Evolutionary conservation across 2,888 invertebrate genomes (phyloP).

Genomic region (Patella pellucida): DNA sequence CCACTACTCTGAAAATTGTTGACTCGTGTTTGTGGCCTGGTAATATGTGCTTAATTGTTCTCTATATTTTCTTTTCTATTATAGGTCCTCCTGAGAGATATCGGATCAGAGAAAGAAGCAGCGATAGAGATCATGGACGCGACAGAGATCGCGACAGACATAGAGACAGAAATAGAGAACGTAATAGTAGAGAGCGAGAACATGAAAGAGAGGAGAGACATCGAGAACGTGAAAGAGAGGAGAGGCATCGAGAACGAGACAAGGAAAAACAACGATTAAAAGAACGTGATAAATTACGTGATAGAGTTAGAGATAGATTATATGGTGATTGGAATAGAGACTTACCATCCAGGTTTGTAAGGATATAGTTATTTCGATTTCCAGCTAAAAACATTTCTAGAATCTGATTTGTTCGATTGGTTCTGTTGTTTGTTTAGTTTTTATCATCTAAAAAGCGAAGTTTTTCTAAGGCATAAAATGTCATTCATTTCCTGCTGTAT

Average conservation of each 20-base stretch:
- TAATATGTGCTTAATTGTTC: background rate
- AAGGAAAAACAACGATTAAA: constrained; percentile 21
- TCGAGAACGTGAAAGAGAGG: constrained; percentile 13
- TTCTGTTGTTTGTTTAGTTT: too few species aligned
- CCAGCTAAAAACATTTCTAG: too few species aligned
- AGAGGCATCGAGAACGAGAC: constrained; percentile 18
- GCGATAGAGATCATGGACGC: constrained; percentile 24
- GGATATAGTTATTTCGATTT: too few species aligned
- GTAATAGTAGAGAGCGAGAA: constrained; percentile 16
- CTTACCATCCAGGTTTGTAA: background rate
- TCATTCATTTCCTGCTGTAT: too few species aligned
- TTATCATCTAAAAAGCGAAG: too few species aligned
- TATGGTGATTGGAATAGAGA: constrained; percentile 15
- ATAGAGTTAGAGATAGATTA: constrained; percentile 15
- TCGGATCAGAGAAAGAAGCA: constrained; percentile 15
- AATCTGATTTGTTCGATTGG: too few species aligned
- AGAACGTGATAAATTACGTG: constrained; percentile 19
- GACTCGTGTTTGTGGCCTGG: too few species aligned
- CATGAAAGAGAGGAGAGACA: constrained; percentile 24
- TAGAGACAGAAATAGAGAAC: constrained; percentile 26
- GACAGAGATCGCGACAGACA: constrained; percentile 18
- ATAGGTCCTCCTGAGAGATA: background rate
- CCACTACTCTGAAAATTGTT: too few species aligned
- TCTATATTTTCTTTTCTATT: constrained; percentile 19
- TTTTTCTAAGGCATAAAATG: too few species aligned